These are phyloP conservation scores for human (Homo sapiens) DNA, from an alignment of 2,113 vertebrate species.

Conservation along the genomic window GRCh38 chr19:1355501-1356000, in stretches of 20 bases:
- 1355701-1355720: not conserved
- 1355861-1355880: constrained; percentile 57
- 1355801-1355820: not conserved
- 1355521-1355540: not conserved
- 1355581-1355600: not conserved
- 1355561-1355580: not conserved
- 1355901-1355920: not conserved
- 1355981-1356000: not conserved
- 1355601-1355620: no score
- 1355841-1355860: not conserved
- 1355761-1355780: not conserved
- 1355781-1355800: not conserved
- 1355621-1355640: no score
- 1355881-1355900: not conserved
- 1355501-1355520: no score
- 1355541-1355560: no score
- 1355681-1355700: not conserved
- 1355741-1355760: not conserved
- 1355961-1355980: not conserved
- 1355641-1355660: not conserved
- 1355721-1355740: not conserved
- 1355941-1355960: not conserved
- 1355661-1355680: not conserved
- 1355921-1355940: not conserved
- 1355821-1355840: not conserved